Evolutionary conservation across 64 coral and sea anemone genomes (phyloP).

Genomic region (Hydrozoanthus tunicans): DNA sequence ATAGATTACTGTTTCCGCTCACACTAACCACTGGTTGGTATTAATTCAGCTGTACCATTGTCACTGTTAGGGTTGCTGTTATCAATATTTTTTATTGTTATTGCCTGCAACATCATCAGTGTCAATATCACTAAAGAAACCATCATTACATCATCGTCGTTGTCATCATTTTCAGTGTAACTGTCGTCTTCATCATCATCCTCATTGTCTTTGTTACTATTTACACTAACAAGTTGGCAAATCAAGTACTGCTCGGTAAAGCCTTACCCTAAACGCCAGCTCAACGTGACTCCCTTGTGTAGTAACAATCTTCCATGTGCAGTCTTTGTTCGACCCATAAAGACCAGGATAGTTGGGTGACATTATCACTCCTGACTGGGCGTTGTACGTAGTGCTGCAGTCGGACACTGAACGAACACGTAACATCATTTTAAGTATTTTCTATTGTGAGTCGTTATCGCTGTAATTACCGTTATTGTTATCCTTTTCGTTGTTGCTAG

Average conservation of each 20-base stretch:
- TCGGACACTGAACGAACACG: constrained; percentile 42
- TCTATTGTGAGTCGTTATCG: neutral
- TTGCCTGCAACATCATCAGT: too few relatives aligned
- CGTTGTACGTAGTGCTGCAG: constrained; percentile 64
- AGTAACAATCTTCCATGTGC: constrained; percentile 84
- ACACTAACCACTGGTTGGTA: too few relatives aligned
- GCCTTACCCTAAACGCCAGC: constrained; percentile 69
- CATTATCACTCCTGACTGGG: constrained; percentile 55
- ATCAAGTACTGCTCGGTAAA: neutral
- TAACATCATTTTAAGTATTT: neutral
- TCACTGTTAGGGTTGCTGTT: too few relatives aligned
- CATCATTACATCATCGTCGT: too few relatives aligned
- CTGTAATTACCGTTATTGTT: neutral
- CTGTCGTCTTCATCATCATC: too few relatives aligned
- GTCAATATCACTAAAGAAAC: too few relatives aligned
- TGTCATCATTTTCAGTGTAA: too few relatives aligned
- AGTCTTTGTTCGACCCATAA: constrained; percentile 79
- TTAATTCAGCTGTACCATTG: too few relatives aligned
- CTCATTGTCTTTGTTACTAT: too few relatives aligned
- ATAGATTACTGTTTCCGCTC: too few relatives aligned
- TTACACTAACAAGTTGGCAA: neutral
- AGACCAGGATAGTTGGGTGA: constrained; percentile 82
- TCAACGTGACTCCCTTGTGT: constrained; percentile 72
- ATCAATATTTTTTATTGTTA: too few relatives aligned
- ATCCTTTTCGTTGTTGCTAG: neutral